Evolutionary conservation across 2,888 invertebrate genomes (phyloP).

Genomic region (Drosophila paracracens): DNA sequence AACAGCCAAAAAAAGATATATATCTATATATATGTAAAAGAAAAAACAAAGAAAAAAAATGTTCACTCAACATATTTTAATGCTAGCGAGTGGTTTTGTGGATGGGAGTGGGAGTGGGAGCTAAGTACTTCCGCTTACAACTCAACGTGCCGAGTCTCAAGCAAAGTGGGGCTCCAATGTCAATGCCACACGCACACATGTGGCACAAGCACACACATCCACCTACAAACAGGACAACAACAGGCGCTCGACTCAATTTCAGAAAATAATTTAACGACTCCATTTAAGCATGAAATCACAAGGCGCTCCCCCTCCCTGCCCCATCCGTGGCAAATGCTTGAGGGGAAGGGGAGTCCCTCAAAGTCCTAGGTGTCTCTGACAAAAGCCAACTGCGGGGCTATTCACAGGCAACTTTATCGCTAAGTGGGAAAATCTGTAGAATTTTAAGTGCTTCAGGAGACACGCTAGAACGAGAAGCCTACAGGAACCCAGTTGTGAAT

Average conservation of each 20-base stretch:
- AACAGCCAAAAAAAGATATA: constrained; percentile 15
- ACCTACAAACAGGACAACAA: constrained; percentile 33
- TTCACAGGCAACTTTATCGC: constrained; percentile 73
- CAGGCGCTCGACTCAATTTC: constrained; percentile 74
- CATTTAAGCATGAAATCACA: constrained; percentile 81
- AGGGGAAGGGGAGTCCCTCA: constrained; percentile 30
- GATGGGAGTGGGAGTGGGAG: constrained; percentile 16
- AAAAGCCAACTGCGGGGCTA: constrained; percentile 63
- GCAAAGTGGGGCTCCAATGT: constrained; percentile 56
- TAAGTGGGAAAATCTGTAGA: constrained; percentile 81
- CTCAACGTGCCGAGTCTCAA: constrained; percentile 57
- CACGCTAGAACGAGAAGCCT: constrained; percentile 28
- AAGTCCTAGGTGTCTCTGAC: constrained; percentile 46
- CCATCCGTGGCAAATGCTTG: constrained; percentile 8
- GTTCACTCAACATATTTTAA: constrained; percentile 72
- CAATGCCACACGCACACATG: constrained; percentile 54
- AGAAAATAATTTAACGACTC: constrained; percentile 82
- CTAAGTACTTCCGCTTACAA: constrained; percentile 75
- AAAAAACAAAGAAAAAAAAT: constrained; percentile 21
- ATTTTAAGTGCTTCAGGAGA: constrained; percentile 70
- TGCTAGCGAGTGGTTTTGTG: constrained; percentile 55
- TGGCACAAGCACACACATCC: constrained; percentile 6
- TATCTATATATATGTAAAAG: background rate
- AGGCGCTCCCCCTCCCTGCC: constrained; percentile 31
- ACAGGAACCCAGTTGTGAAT: constrained; percentile 32